Conservation (phyloP, 1,140 invertebrate species). For the Lordiphosa stackelbergi region DNA sequence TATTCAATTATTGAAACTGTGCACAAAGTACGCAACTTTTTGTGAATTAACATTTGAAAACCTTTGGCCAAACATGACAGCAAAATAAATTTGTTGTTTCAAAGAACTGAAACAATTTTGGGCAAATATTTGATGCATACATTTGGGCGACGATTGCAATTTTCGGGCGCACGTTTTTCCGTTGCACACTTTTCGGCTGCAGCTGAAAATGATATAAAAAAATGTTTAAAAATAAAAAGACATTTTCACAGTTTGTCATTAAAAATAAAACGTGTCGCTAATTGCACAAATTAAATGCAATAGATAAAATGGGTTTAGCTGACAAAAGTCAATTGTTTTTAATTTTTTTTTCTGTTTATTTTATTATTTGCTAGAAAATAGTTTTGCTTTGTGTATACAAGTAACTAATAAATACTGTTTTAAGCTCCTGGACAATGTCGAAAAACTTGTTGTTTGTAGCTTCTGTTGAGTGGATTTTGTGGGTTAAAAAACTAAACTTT, state of each 20-base stretch:
- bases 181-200: slow-evolving; percentile 32
- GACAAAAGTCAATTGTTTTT: not conserved
- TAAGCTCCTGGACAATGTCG: slow-evolving; percentile 24
- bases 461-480: slow-evolving; percentile 1
- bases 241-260: slow-evolving; percentile 3
- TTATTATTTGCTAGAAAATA: slow-evolving; percentile 47
- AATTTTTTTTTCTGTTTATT: not conserved
- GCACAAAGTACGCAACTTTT: slow-evolving; percentile 1
- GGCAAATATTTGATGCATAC: slow-evolving; percentile 41
- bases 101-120: not conserved
- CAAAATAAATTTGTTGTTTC: slow-evolving; percentile 3
- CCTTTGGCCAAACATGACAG: not conserved
- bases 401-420: slow-evolving; percentile 44
- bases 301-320: not conserved
- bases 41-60: slow-evolving; percentile 5
- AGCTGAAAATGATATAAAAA: slow-evolving; percentile 8
- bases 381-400: slow-evolving; percentile 43
- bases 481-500: slow-evolving; percentile 17
- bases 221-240: slow-evolving; percentile 3
- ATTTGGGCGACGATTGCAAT: slow-evolving; percentile 19
- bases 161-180: slow-evolving; percentile 25
- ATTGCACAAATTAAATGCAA: slow-evolving; percentile 14
- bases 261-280: slow-evolving; percentile 5
- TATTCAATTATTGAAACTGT: slow-evolving; percentile 4
- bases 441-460: slow-evolving; percentile 30